Percentiles rank a stretch among this genome's conserved stretches.
Conservation (phyloP, 2,888 invertebrate species). For the Mongoloraphidia duomilia region DNA sequence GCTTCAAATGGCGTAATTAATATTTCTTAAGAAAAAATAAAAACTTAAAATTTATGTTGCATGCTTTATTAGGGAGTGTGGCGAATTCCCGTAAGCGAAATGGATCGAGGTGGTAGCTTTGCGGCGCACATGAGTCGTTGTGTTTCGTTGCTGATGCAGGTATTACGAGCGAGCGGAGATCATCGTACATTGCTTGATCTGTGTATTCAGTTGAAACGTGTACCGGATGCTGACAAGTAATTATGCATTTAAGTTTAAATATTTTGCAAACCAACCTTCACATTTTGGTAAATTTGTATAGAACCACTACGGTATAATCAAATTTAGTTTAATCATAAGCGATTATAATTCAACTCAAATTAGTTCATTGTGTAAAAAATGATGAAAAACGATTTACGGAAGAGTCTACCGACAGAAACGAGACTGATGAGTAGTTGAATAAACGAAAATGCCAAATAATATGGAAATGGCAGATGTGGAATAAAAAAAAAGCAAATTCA, state of each 20-base stretch:
- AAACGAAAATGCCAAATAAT: too few species aligned
- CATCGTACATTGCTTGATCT: conserved; percentile 65
- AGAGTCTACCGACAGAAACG: too few species aligned
- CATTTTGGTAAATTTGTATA: neutral
- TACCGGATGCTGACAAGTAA: conserved; percentile 77
- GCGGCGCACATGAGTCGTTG: conserved; percentile 82
- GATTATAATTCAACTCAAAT: too few species aligned
- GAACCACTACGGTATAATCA: too few species aligned
- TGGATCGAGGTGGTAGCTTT: conserved; percentile 84
- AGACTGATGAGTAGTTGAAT: too few species aligned
- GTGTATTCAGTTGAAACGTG: conserved; percentile 60
- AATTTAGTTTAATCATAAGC: too few species aligned
- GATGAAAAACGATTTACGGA: too few species aligned
- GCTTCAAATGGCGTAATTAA: too few species aligned
- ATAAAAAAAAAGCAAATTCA: too few species aligned
- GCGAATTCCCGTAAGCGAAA: conserved; percentile 79
- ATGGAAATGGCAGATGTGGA: too few species aligned
- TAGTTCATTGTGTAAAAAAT: too few species aligned
- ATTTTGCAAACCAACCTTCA: neutral
- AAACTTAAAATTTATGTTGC: conserved; percentile 2
- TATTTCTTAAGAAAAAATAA: too few species aligned
- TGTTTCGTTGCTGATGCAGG: conserved; percentile 65
- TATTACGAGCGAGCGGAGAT: conserved; percentile 66
- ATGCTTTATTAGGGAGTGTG: conserved; percentile 57
- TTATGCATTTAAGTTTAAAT: conserved; percentile 14